A percentile compares a stretch with the other conserved stretches of the same genome.
These are phyloP conservation scores for Netelia melanura DNA, from an alignment of 2,888 invertebrate species.

Conservation along the genomic window DNA sequence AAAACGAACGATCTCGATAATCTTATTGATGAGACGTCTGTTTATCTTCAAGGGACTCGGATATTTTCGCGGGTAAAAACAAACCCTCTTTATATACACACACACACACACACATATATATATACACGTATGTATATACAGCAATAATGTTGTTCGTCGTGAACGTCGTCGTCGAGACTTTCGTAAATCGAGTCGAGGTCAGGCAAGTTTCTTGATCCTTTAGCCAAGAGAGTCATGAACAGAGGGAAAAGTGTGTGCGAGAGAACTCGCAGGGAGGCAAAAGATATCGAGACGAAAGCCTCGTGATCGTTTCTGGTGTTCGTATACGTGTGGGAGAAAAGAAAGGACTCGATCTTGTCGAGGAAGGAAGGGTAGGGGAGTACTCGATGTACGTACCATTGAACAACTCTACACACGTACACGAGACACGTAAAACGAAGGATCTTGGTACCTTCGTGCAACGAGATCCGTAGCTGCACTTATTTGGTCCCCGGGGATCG, in stretches of 20 bases:
- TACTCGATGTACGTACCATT: conserved; percentile 11
- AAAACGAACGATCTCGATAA: conserved; percentile 31
- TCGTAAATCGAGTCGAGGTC: conserved; percentile 67
- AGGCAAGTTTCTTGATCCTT: conserved; percentile 71
- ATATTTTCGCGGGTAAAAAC: conserved; percentile 16
- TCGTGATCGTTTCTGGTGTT: not conserved
- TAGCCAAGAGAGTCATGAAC: conserved; percentile 51
- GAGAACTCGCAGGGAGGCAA: conserved; percentile 49
- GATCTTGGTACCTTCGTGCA: conserved; percentile 45
- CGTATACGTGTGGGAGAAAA: not conserved
- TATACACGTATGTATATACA: not conserved
- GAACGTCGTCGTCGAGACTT: conserved; percentile 34
- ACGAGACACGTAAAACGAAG: not conserved
- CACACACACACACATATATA: not conserved
- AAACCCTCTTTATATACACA: not conserved
- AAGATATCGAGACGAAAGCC: conserved; percentile 32
- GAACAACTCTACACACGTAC: not conserved
- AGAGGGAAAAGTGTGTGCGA: conserved; percentile 13
- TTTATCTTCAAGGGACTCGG: conserved; percentile 20
- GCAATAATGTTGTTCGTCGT: conserved; percentile 6
- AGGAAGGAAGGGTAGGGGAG: conserved; percentile 28
- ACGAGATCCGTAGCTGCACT: conserved; percentile 55
- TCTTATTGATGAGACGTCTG: conserved; percentile 37
- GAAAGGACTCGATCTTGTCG: conserved; percentile 5
- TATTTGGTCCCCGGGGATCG: conserved; percentile 50